A percentile compares a stretch with the other conserved stretches of the same genome.
phyloP scores from a whole-genome alignment of 2,797 vertebrate genomes.

The Spinus pinus region DNA sequence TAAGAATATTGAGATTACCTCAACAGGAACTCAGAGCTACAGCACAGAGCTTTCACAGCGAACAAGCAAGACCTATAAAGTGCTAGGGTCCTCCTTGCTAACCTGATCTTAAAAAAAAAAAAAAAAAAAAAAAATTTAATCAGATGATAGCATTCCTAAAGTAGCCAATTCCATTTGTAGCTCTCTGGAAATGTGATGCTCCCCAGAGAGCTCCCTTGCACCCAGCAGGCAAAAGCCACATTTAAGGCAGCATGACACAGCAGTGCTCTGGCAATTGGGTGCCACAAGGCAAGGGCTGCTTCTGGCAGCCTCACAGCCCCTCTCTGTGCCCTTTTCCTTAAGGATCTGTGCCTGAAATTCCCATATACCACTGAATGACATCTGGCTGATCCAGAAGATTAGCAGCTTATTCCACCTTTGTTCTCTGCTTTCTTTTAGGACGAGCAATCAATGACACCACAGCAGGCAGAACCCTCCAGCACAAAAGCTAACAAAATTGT shows the following conservation, averaged over 20 bases:
- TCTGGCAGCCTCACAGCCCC: background rate
- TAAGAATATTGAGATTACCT: background rate
- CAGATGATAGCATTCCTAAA: background rate
- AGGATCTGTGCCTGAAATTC: background rate
- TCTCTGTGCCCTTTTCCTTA: background rate
- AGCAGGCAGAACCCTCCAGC: background rate
- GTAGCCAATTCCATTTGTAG: constrained; percentile 24
- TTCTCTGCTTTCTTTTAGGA: constrained; percentile 42
- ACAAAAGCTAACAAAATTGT: constrained; percentile 39
- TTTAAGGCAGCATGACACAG: background rate
- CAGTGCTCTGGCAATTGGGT: background rate
- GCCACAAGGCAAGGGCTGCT: background rate
- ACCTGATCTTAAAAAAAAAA: background rate
- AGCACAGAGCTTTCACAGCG: fast-evolving
- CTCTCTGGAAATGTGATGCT: constrained; percentile 31
- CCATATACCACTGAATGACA: background rate
- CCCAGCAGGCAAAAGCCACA: constrained; percentile 30
- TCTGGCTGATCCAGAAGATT: constrained; percentile 36
- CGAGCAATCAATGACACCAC: constrained; percentile 14
- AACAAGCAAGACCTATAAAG: background rate
- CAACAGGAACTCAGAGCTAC: background rate
- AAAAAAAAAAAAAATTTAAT: background rate
- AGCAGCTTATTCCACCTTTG: constrained; percentile 45
- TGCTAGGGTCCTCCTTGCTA: background rate
- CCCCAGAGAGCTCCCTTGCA: background rate